Conservation (phyloP, 2,888 invertebrate species). For the Pachydiplax longipennis region DNA sequence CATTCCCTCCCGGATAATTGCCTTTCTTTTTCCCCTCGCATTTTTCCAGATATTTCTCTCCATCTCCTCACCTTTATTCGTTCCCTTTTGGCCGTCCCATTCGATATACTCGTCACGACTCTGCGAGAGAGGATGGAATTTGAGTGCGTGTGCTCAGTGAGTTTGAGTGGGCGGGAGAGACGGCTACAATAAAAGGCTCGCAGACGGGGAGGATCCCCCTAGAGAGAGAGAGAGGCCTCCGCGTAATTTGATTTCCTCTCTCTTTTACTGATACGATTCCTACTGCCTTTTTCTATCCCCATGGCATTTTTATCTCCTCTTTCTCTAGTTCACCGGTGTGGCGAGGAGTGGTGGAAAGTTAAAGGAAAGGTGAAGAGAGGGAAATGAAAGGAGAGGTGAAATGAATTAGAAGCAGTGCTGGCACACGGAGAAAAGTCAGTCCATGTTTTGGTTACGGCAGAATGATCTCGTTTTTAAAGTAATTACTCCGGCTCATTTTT, state of each 20-base stretch:
- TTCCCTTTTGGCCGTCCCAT: neutral
- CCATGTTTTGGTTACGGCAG: too few species aligned
- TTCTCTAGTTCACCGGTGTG: too few species aligned
- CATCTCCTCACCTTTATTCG: neutral
- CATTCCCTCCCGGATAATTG: too few species aligned
- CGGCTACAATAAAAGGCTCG: neutral
- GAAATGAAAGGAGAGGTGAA: too few species aligned
- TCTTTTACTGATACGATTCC: neutral
- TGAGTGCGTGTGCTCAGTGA: neutral
- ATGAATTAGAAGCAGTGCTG: too few species aligned
- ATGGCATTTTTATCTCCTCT: neutral
- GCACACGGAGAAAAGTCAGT: too few species aligned
- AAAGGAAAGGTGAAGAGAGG: neutral
- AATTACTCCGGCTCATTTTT: too few species aligned
- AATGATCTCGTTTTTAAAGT: too few species aligned
- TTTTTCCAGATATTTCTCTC: neutral
- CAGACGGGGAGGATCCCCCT: neutral
- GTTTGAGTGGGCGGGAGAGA: neutral
- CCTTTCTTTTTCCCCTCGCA: too few species aligned
- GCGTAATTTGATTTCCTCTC: constrained; percentile 13
- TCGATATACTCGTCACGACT: neutral
- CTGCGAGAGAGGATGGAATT: neutral
- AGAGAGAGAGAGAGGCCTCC: neutral
- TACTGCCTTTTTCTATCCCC: neutral
- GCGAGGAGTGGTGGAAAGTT: too few species aligned